phyloP scores from a whole-genome alignment of 2,888 invertebrate genomes.

The Tetragnatha montana region DNA sequence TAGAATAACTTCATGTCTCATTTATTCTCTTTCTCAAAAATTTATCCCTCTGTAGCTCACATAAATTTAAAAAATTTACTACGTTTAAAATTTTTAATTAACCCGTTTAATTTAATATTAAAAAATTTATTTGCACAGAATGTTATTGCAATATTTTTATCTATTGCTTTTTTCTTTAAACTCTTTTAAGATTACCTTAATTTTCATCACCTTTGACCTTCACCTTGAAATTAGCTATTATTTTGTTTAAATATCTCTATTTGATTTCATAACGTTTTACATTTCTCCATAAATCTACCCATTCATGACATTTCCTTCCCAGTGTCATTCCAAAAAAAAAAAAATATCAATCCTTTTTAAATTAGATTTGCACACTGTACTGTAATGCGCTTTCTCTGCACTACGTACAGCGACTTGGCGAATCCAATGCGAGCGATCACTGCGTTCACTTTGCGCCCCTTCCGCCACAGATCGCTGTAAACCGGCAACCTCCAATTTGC shows the following conservation, averaged over 20 bases:
- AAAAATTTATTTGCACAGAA: too few relatives aligned
- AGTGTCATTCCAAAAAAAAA: too few relatives aligned
- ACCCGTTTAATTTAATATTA: too few relatives aligned
- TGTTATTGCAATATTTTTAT: too few relatives aligned
- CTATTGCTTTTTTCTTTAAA: neutral
- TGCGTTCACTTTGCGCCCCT: conserved; percentile 38
- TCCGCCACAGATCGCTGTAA: conserved; percentile 20
- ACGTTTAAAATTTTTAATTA: too few relatives aligned
- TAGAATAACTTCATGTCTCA: too few relatives aligned
- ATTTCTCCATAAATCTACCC: neutral
- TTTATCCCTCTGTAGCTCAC: too few relatives aligned
- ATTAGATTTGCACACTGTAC: neutral
- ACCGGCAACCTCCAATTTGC: conserved; percentile 63
- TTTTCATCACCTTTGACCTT: conserved; percentile 37
- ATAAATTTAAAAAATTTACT: too few relatives aligned
- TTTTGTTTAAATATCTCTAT: neutral
- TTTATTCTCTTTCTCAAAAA: too few relatives aligned
- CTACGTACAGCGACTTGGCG: conserved; percentile 21
- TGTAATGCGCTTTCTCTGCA: neutral
- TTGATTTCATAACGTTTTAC: neutral
- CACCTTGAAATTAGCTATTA: conserved; percentile 23
- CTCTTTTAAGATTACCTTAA: neutral
- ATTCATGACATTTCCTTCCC: neutral
- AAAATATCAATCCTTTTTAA: neutral
- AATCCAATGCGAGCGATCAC: neutral